Conservation (phyloP, 1,140 invertebrate species). For the Magallana ariakensis region DNA sequence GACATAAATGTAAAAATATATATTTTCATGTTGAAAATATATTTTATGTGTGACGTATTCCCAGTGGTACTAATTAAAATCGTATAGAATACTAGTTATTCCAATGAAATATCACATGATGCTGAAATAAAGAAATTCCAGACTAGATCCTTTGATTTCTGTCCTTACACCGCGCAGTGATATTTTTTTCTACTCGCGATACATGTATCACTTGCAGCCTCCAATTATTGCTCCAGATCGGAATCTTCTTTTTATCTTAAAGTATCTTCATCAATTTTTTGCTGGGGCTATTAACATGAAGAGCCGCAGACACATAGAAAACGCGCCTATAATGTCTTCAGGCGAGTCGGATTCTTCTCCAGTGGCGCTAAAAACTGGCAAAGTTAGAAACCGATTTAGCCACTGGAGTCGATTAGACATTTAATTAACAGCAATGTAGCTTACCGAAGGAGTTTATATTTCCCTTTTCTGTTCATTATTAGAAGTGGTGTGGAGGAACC, state of each 20-base stretch:
- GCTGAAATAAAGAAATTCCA: no score
- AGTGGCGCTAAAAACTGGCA: background rate
- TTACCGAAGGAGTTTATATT: conserved; percentile 32
- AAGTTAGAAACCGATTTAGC: background rate
- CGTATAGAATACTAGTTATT: no score
- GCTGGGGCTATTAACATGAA: conserved; percentile 15
- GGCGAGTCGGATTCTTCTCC: background rate
- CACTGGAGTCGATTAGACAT: background rate
- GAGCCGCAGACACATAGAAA: background rate
- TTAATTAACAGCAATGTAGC: conserved; percentile 8
- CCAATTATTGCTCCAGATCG: conserved; percentile 4
- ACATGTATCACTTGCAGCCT: background rate
- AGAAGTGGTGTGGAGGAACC: background rate
- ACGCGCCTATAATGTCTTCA: conserved; percentile 22
- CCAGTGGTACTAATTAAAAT: no score
- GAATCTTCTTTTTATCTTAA: background rate
- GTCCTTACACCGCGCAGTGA: background rate
- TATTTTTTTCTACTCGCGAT: background rate
- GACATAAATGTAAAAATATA: no score
- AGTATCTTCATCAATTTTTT: background rate
- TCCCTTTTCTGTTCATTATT: conserved; percentile 29
- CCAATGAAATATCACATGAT: no score
- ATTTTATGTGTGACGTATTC: background rate
- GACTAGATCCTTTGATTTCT: no score
- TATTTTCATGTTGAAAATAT: background rate